Percentiles rank a stretch among this genome's conserved stretches.
Evolutionary conservation across 2,797 vertebrate genomes (phyloP).

Genomic region (Naso thynnoides): DNA sequence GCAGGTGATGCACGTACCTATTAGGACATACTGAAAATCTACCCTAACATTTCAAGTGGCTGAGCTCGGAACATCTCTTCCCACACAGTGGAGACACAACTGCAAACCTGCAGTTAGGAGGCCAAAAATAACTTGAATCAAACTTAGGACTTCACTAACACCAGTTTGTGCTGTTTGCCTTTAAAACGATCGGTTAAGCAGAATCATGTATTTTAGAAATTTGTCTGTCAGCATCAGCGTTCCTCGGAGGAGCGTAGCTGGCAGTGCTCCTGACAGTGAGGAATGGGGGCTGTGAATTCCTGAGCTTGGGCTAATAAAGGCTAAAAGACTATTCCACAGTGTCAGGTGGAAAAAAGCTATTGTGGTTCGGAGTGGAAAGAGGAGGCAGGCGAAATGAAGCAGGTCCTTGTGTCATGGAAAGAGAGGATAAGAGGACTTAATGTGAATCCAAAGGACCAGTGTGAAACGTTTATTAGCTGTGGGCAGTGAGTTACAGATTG

Average conservation of each 20-base stretch:
- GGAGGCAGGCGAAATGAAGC: constrained; percentile 4
- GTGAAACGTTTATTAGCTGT: too few relatives aligned
- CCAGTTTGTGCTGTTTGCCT: neutral
- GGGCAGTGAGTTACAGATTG: too few relatives aligned
- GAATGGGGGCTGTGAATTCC: constrained; percentile 33
- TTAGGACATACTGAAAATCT: neutral
- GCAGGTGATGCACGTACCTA: neutral
- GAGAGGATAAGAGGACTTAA: neutral
- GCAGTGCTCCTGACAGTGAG: constrained; percentile 39
- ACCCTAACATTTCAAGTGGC: neutral
- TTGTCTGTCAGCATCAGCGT: constrained; percentile 18
- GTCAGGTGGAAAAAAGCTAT: constrained; percentile 34
- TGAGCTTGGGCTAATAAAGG: constrained; percentile 24
- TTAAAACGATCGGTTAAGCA: neutral
- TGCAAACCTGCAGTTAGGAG: neutral
- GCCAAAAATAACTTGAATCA: neutral
- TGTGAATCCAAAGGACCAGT: neutral
- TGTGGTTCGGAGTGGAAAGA: constrained; percentile 31
- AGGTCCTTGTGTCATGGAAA: constrained; percentile 6
- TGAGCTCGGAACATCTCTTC: too few relatives aligned
- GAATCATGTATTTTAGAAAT: neutral
- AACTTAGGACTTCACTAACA: neutral
- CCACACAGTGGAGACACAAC: neutral
- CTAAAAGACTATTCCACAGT: constrained; percentile 38
- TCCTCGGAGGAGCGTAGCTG: constrained; percentile 5